Evolutionary conservation across 2,113 vertebrate species (phyloP).

Genomic region (Aythya baeri): DNA sequence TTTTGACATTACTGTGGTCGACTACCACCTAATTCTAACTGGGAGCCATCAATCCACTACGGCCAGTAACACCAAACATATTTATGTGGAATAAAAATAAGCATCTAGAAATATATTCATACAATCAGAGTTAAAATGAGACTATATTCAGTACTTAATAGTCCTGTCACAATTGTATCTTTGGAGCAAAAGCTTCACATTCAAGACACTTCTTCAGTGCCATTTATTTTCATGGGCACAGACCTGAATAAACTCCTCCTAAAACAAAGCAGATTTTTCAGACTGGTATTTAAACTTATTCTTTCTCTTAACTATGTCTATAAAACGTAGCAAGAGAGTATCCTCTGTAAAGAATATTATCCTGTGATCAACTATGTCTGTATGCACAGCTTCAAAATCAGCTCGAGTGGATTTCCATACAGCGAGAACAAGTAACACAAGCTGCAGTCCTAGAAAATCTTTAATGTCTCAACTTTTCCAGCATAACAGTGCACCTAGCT

Average conservation of each 20-base stretch:
- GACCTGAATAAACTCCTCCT: background rate
- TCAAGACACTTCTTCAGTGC: background rate
- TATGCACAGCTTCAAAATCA: background rate
- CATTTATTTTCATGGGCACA: slow-evolving; percentile 28
- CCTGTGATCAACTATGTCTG: background rate
- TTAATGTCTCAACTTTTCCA: background rate
- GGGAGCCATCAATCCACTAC: background rate
- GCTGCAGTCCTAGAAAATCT: background rate
- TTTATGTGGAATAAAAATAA: slow-evolving; percentile 11
- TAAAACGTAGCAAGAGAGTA: background rate
- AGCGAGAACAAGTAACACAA: background rate
- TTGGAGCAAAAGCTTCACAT: background rate
- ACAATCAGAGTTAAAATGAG: background rate
- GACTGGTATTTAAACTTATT: slow-evolving; percentile 7
- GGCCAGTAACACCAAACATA: background rate
- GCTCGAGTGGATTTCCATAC: background rate
- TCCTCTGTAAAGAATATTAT: slow-evolving; percentile 17
- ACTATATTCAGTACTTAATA: slow-evolving; percentile 14
- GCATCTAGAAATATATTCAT: background rate
- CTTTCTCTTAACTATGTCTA: slow-evolving; percentile 47
- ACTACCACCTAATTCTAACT: background rate
- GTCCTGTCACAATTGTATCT: background rate
- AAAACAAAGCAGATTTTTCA: slow-evolving; percentile 20
- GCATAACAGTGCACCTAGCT: accelerated
- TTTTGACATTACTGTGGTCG: background rate